phyloP scores from a whole-genome alignment of 2,797 vertebrate species.

The Peromyscus nudipes region DNA sequence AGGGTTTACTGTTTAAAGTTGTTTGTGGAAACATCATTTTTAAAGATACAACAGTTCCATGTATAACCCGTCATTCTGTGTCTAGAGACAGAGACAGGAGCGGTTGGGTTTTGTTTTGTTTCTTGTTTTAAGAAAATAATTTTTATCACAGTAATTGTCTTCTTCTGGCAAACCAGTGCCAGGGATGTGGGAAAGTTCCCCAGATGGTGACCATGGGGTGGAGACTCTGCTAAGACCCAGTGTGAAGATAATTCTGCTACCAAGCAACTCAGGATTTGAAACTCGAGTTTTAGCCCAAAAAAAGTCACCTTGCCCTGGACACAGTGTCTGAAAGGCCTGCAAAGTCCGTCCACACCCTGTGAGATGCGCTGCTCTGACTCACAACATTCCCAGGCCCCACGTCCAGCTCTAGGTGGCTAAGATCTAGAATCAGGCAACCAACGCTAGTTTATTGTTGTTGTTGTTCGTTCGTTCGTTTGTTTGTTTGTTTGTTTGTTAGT shows the following conservation, averaged over 20 bases:
- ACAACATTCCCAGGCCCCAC: neutral
- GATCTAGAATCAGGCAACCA: neutral
- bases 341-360: rapidly evolving
- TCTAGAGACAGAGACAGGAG: neutral
- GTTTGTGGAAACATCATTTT: conserved; percentile 18
- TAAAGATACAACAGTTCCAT: neutral
- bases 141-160: neutral
- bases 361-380: neutral
- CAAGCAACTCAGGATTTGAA: neutral
- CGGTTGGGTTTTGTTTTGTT: neutral
- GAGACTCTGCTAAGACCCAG: neutral
- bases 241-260: neutral
- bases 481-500: neutral
- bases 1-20: neutral
- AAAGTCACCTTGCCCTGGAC: no score
- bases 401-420: neutral
- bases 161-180: neutral
- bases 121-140: neutral
- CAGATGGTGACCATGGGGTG: rapidly evolving
- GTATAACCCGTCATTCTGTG: neutral
- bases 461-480: neutral
- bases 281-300: neutral
- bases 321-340: neutral
- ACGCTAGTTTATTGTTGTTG: no score
- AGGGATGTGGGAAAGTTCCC: neutral